Percentiles rank a stretch among this genome's conserved stretches.
Evolutionary conservation across 2,888 invertebrate species (phyloP).

Genomic region (Drosophila infuscata): DNA sequence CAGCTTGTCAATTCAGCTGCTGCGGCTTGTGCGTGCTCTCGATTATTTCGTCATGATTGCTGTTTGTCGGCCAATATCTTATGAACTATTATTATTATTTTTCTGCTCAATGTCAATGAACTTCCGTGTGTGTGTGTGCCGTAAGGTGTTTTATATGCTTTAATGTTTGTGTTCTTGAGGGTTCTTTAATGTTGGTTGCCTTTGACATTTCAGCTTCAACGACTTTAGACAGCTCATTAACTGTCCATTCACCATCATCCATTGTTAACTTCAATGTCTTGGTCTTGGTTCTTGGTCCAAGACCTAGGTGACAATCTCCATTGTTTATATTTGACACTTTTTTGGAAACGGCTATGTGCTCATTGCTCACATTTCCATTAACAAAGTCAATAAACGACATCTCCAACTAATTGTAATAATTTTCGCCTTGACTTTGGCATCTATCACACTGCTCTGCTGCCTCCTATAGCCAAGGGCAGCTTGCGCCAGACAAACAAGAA

Average conservation of each 20-base stretch:
- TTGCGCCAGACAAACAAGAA: constrained; percentile 45
- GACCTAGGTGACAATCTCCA: constrained; percentile 18
- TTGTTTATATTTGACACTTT: constrained; percentile 39
- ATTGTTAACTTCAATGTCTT: constrained; percentile 38
- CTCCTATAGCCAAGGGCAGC: constrained; percentile 22
- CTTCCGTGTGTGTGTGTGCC: constrained; percentile 53
- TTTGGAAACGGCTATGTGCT: constrained; percentile 8
- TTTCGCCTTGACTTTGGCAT: constrained; percentile 49
- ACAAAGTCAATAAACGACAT: constrained; percentile 69
- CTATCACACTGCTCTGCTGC: constrained; percentile 1
- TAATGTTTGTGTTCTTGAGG: background rate
- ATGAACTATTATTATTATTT: constrained; percentile 33
- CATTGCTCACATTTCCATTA: constrained; percentile 58
- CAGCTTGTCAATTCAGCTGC: constrained; percentile 30
- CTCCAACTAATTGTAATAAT: constrained; percentile 73
- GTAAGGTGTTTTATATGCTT: constrained; percentile 1
- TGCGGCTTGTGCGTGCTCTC: constrained; percentile 19
- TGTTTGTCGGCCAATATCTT: constrained; percentile 1
- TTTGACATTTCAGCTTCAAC: constrained; percentile 57
- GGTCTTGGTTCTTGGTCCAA: constrained; percentile 14
- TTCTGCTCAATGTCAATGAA: constrained; percentile 60
- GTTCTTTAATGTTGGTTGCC: constrained; percentile 43
- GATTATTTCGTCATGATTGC: constrained; percentile 45
- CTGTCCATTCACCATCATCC: constrained; percentile 28
- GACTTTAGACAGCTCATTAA: constrained; percentile 57